Conservation (phyloP, 2,113 vertebrate species). For the Potamarius usumacintae region DNA sequence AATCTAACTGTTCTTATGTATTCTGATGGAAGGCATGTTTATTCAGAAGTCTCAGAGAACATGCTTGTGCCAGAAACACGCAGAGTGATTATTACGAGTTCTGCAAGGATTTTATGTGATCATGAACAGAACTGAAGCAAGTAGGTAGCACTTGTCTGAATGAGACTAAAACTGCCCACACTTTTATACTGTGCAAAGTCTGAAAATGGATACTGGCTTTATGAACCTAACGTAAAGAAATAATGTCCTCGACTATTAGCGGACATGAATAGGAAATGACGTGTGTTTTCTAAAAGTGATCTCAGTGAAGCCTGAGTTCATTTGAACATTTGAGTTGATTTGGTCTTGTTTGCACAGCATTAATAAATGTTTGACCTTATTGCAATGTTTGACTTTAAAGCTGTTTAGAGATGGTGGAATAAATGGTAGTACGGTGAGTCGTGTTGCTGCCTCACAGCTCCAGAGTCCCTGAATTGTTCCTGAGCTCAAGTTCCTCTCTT, state of each 20-base stretch:
- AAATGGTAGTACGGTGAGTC: no score
- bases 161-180: background rate
- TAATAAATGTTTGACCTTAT: background rate
- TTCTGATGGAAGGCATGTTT: background rate
- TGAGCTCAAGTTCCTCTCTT: background rate
- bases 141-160: background rate
- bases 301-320: background rate
- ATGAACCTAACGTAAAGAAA: background rate
- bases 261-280: background rate
- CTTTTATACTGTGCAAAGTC: background rate
- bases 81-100: constrained; percentile 2
- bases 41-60: background rate
- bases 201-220: background rate
- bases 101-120: background rate
- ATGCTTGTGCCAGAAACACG: background rate
- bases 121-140: constrained; percentile 1
- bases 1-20: background rate
- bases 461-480: background rate
- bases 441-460: background rate
- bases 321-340: background rate
- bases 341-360: background rate
- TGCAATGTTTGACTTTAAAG: background rate
- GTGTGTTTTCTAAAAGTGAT: background rate
- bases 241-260: background rate
- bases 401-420: background rate